Conservation (phyloP, 64 coral and sea anemone genomes). For the Montipora capricornis region DNA sequence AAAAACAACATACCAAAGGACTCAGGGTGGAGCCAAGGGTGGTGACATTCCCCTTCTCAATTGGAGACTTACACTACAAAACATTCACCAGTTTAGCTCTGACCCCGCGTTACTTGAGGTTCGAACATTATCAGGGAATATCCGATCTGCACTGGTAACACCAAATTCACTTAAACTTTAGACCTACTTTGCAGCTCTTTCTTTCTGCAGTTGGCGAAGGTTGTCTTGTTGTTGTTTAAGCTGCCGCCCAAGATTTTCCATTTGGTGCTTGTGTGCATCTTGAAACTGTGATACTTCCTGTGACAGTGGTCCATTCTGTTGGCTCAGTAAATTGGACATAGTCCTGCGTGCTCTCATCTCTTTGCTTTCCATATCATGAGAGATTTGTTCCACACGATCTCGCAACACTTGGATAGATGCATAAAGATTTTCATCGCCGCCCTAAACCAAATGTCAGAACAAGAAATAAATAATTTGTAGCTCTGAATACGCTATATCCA, state of each 20-base stretch:
- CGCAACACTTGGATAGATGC: conserved; percentile 97
- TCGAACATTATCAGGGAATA: too few species aligned
- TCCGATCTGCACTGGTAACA: too few species aligned
- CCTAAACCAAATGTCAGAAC: conserved; percentile 21
- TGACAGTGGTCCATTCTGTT: conserved; percentile 29
- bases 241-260: conserved; percentile 72
- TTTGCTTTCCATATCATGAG: conserved; percentile 85
- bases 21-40: too few species aligned
- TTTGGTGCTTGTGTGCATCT: conserved; percentile 59
- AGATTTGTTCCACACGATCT: conserved; percentile 90
- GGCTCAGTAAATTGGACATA: conserved; percentile 53
- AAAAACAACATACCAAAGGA: too few species aligned
- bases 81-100: too few species aligned
- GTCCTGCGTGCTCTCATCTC: conserved; percentile 75
- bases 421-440: conserved; percentile 96
- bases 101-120: too few species aligned
- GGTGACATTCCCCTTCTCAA: too few species aligned
- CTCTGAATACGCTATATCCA: too few species aligned
- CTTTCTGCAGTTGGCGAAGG: conserved; percentile 66
- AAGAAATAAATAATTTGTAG: too few species aligned
- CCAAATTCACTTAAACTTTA: background rate
- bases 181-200: conserved; percentile 74
- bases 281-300: conserved; percentile 48
- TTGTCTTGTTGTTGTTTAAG: conserved; percentile 69
- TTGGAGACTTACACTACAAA: too few species aligned